Evolutionary conservation across 92 coral and sea anemone genomes (phyloP).

Genomic region (Palythoa grandiflora): DNA sequence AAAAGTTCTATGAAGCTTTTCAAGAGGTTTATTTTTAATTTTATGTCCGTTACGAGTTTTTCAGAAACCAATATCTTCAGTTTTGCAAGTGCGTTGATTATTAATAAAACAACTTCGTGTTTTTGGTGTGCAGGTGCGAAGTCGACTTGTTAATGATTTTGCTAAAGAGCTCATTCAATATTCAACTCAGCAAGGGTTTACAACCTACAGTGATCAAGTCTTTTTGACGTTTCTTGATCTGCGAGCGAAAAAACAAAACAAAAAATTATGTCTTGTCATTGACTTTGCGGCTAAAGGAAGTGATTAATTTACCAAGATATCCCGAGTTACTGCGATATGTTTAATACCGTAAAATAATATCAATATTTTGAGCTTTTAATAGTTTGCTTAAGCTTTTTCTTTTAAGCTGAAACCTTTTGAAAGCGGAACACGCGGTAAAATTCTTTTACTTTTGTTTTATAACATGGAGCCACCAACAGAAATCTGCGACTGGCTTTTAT

Average conservation of each 20-base stretch:
- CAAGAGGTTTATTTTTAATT: background rate
- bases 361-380: background rate
- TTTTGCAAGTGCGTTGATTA: background rate
- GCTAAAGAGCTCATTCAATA: conserved; percentile 31
- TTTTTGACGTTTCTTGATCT: conserved; percentile 43
- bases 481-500: conserved; percentile 8
- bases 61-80: background rate
- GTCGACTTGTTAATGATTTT: conserved; percentile 18
- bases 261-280: conserved; percentile 27
- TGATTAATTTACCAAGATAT: conserved; percentile 16
- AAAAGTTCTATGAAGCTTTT: background rate
- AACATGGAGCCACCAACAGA: background rate
- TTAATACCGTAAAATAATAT: background rate
- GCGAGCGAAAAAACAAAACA: conserved; percentile 35
- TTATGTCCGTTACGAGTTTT: background rate
- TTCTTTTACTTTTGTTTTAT: background rate
- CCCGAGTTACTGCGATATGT: background rate
- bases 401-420: background rate
- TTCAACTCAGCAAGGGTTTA: conserved; percentile 26
- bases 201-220: conserved; percentile 49
- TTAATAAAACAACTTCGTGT: background rate
- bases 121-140: conserved; percentile 42
- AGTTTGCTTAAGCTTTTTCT: background rate
- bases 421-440: background rate
- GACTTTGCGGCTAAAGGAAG: conserved; percentile 20